Base-by-base conservation (phyloP, 1,140 invertebrate genomes). In the Ditylenchus dipsaci region DNA sequence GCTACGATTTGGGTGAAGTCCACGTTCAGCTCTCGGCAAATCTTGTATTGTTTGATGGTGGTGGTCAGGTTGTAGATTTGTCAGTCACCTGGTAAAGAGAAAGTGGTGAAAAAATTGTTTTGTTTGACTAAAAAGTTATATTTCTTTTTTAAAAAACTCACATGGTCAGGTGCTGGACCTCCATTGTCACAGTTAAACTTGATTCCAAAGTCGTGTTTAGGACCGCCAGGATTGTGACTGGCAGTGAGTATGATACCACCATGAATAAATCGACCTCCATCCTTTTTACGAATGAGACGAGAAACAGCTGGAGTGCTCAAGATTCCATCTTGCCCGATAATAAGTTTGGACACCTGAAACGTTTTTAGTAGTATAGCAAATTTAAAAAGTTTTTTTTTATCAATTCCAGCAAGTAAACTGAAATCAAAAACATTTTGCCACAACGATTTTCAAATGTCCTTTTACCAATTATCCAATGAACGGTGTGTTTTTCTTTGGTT, bases 161-260 rank as follows among this genome's bases (percentile, higher is more conserved):
- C 89, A 57, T 85, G 84, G 84, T 95, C 93, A 0, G 93, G 93
- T 11, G 95, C 94, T 21, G 95, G 94, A 86, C 89, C 96, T 75
- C 96, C 96, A 86, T 98, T 99, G 61, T 90, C 87, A 74, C 89
- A 91, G 84, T 99, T 99, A 83, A 91, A 98, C 85, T 99, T 99
- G 76, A 99, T 97, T 45, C 96, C 96, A 85, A 98, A 99, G 85
- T 98, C 96, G 73, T 90, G 91, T 82, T 96, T 87, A 3, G 91
- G 91, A 56, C 96, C 95, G 71, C 96, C 96, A 27, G 96, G 95
- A 86, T 99, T 99, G 83, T 99, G 96, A 60, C 93, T 96, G 0
- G 96, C 96, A 21, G 96, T 99, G 19, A 98, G 85, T 21, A 99
- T 90, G 79, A 99, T 97, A 26, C 95, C 96, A 77, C 95, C 93